Base-by-base conservation (phyloP, 2,888 invertebrate species). In the Cerastis rubricosa region DNA sequence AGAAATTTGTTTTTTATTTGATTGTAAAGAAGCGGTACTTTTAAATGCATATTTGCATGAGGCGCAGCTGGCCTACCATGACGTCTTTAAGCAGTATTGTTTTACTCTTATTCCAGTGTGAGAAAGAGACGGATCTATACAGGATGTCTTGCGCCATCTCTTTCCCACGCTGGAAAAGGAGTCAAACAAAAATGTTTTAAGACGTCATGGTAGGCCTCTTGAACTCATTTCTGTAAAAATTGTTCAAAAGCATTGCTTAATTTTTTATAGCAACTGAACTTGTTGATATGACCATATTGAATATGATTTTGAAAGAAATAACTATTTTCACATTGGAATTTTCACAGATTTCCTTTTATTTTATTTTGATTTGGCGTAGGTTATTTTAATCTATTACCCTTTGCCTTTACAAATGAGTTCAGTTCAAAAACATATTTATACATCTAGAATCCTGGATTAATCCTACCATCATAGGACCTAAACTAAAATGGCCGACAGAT, bases 31-130 rank as follows among this genome's bases (percentile, higher is more conserved):
- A n/a, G n/a, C 19, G 71, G 47, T 64, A 49, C 54, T 75, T 51
- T 82, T 78, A 81, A 81, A 81, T 83, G 81, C 78, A 64, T 76
- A 25, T 61, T 65, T 25, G 66, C 25, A 51, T 9, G 12, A 6
- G n/a, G 61, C 9, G 14, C 7, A n/a, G n/a, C n/a, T n/a, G n/a
- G n/a, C n/a, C n/a, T n/a, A n/a, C n/a, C n/a, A n/a, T n/a, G n/a
- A n/a, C n/a, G n/a, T n/a, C n/a, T n/a, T n/a, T n/a, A n/a, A n/a
- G n/a, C n/a, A n/a, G n/a, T n/a, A n/a, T n/a, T n/a, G n/a, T n/a
- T n/a, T n/a, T n/a, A n/a, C n/a, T n/a, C n/a, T n/a, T n/a, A n/a
- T n/a, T n/a, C n/a, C n/a, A n/a, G n/a, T n/a, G n/a, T n/a, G n/a
- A n/a, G n/a, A n/a, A n/a, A n/a, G n/a, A n/a, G n/a, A n/a, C n/a